Conservation (phyloP, 2,113 vertebrate genomes). For the Chlorodrepanis virens region DNA sequence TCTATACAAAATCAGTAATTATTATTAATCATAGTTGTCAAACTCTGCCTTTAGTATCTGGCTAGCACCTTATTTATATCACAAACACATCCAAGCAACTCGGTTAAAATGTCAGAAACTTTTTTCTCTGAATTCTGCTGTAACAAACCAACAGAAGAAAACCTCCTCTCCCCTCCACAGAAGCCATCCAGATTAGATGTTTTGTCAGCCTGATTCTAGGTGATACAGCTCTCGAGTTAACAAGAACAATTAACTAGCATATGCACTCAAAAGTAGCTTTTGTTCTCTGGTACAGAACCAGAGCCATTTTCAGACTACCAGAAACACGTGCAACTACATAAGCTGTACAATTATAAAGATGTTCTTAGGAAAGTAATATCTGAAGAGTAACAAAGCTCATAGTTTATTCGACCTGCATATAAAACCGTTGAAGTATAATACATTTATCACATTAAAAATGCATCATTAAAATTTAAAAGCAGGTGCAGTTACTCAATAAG, state of each 20-base stretch:
- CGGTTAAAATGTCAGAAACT: not conserved
- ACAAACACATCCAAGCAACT: not conserved
- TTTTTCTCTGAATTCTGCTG: not conserved
- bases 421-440: constrained; percentile 76
- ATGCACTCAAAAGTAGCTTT: not conserved
- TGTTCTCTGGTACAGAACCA: constrained; percentile 16
- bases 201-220: not conserved
- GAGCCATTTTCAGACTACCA: not conserved
- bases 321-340: not conserved
- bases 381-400: constrained; percentile 73
- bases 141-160: not conserved
- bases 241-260: not conserved
- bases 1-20: not conserved
- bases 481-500: constrained; percentile 78
- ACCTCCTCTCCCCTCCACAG: not conserved
- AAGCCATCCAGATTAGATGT: not conserved
- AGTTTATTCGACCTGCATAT: constrained; percentile 76
- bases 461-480: constrained; percentile 81
- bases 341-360: constrained; percentile 42
- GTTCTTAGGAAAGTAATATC: constrained; percentile 59
- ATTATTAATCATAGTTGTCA: not conserved
- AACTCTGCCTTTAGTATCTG: not conserved
- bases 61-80: not conserved
- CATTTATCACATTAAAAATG: constrained; percentile 81
- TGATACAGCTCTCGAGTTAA: not conserved